Evolutionary conservation across 1,140 invertebrate species (phyloP), one percentile per base, ranked within the genome.

Genomic region (Protaetia brevitarsis): DNA sequence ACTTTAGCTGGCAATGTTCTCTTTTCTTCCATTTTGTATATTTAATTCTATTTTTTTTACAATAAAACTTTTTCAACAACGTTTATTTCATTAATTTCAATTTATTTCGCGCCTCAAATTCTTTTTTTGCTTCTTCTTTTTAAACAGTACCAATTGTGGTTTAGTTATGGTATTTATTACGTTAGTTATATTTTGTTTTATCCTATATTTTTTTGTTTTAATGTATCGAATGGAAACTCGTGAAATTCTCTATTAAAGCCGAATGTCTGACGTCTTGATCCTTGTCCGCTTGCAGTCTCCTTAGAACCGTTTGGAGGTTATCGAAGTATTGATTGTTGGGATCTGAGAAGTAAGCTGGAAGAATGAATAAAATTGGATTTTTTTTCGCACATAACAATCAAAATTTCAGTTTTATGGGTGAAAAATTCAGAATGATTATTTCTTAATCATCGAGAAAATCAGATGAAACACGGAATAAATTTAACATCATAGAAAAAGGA

Each of bases 341-440:
- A 71, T 77, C 74, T 0, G 67, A n/a, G 60, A 78, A 78, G 65
- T 73, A 77, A 45, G 72, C 76, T 78, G 69, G 5, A 76, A 73
- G 57, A 56, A 62, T 28, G 63, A 58, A 60, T 58, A 67, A 19
- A 31, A 65, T 51, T 45, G 10, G 34, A 37, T 16, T 21, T 13
- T 19, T 59, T 11, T 41, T 11, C 5, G 23, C 16, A 59, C 27
- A 8, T 27, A 2, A 11, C 21, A 65, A 58, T 16, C 41, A 59
- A n/a, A 59, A n/a, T n/a, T n/a, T n/a, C n/a, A n/a, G n/a, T n/a
- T n/a, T n/a, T n/a, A n/a, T n/a, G n/a, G n/a, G n/a, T n/a, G n/a
- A 31, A 3, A 60, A 1, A 28, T 5, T 31, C 13, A 37, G 34
- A 37, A 37, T 8, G 3, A 1, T 3, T 2, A 45, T 62, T 62